phyloP scores from a whole-genome alignment of 1,140 invertebrate genomes.

The Drosophila simulans region DNA sequence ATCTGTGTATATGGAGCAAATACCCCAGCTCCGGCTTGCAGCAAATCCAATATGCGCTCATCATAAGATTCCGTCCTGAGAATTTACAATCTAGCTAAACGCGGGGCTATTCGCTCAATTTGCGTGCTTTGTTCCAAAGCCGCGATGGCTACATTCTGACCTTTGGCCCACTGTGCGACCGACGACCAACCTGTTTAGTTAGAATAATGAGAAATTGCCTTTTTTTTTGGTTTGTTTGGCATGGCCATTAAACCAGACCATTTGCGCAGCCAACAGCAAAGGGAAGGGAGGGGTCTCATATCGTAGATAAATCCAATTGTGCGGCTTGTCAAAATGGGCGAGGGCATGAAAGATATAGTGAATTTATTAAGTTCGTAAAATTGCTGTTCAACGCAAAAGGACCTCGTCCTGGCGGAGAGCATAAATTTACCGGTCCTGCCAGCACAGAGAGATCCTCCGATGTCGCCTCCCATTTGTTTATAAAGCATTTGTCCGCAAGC shows the following conservation, averaged over 20 bases:
- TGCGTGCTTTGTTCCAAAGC: constrained; percentile 22
- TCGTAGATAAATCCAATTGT: constrained; percentile 78
- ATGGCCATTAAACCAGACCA: constrained; percentile 66
- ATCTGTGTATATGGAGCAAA: constrained; percentile 19
- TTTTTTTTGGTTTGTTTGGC: constrained; percentile 57
- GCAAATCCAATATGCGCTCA: constrained; percentile 36
- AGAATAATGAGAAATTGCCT: constrained; percentile 77
- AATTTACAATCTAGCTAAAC: constrained; percentile 14
- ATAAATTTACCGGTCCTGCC: constrained; percentile 61
- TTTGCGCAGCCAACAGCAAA: constrained; percentile 50
- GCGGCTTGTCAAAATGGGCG: constrained; percentile 69
- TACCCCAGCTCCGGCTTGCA: background rate
- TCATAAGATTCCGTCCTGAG: background rate
- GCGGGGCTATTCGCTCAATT: constrained; percentile 29
- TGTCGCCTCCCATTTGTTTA: constrained; percentile 64
- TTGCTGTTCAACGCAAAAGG: constrained; percentile 43
- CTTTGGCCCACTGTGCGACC: constrained; percentile 53
- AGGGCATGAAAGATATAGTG: constrained; percentile 68
- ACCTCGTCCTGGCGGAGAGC: constrained; percentile 34
- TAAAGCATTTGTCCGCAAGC: constrained; percentile 51
- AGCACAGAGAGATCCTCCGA: constrained; percentile 33
- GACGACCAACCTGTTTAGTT: constrained; percentile 67
- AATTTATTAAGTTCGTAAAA: constrained; percentile 82
- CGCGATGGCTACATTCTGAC: constrained; percentile 7
- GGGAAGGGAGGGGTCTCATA: constrained; percentile 26